A percentile compares a stretch with the other conserved stretches of the same genome.
Evolutionary conservation across 1,140 invertebrate genomes (phyloP).

Genomic region (Drosophila triauraria): DNA sequence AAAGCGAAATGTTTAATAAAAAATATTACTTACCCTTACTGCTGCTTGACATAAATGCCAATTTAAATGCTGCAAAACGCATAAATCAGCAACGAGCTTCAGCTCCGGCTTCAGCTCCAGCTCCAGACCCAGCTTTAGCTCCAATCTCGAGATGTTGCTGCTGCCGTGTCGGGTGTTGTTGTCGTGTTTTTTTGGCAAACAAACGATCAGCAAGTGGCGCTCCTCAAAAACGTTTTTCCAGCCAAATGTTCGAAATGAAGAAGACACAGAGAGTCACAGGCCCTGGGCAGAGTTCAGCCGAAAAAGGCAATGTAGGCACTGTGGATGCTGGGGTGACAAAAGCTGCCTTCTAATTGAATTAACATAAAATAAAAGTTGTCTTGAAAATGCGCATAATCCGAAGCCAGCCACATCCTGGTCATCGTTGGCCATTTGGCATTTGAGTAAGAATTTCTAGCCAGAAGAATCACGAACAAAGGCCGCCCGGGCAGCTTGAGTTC

Average conservation of each 20-base stretch:
- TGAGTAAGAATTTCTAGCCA: constrained; percentile 48
- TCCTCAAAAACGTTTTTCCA: constrained; percentile 73
- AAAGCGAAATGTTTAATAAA: constrained; percentile 78
- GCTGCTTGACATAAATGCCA: constrained; percentile 81
- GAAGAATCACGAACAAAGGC: constrained; percentile 53
- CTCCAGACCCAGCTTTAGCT: background rate
- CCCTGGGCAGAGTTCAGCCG: constrained; percentile 43
- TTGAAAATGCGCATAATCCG: constrained; percentile 67
- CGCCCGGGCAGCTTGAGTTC: constrained; percentile 4
- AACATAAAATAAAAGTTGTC: constrained; percentile 74
- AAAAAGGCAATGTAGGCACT: constrained; percentile 8
- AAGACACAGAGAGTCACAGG: constrained; percentile 41
- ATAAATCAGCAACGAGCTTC: constrained; percentile 68
- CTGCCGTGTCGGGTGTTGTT: constrained; percentile 33
- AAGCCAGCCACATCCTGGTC: constrained; percentile 68
- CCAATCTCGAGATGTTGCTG: constrained; percentile 28
- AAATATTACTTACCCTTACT: constrained; percentile 80
- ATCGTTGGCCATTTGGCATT: constrained; percentile 61
- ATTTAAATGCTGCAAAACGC: constrained; percentile 82
- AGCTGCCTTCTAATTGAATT: constrained; percentile 72
- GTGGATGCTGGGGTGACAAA: constrained; percentile 52
- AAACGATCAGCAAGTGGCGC: constrained; percentile 80
- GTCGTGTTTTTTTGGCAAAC: constrained; percentile 70
- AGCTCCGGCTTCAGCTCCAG: background rate
- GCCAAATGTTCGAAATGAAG: constrained; percentile 59